Percentiles rank a stretch among this genome's conserved stretches.
Conservation (phyloP, 1,140 invertebrate genomes). For the Drosophila littoralis region DNA sequence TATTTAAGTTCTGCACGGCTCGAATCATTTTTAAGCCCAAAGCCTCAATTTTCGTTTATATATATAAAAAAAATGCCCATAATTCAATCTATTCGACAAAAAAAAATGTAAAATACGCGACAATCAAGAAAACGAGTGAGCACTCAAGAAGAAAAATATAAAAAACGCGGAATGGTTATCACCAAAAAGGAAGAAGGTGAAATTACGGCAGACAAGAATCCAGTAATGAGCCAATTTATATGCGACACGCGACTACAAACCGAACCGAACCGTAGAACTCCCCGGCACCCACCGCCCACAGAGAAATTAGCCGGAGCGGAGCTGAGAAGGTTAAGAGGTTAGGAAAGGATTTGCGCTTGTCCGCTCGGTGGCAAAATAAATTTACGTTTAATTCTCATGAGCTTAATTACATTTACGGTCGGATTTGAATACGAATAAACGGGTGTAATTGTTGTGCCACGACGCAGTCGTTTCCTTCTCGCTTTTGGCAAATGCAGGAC, state of each 20-base stretch:
- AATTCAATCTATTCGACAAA: conserved; percentile 5
- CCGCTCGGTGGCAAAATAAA: conserved; percentile 58
- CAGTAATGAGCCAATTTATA: conserved; percentile 79
- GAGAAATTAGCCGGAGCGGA: conserved; percentile 54
- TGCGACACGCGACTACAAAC: conserved; percentile 60
- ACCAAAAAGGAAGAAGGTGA: conserved; percentile 20
- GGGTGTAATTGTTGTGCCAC: conserved; percentile 61
- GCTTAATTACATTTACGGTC: conserved; percentile 78
- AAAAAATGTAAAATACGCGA: conserved; percentile 26
- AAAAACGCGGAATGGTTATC: conserved; percentile 50
- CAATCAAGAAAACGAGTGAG: conserved; percentile 12
- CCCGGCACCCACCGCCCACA: not conserved
- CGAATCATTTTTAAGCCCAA: too few species aligned
- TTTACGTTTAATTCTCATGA: conserved; percentile 74
- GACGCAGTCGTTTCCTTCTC: not conserved
- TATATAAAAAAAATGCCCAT: not conserved
- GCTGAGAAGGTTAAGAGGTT: conserved; percentile 14
- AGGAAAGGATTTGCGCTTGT: conserved; percentile 58
- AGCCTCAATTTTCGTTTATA: not conserved
- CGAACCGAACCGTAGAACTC: conserved; percentile 25
- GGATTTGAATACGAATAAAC: conserved; percentile 71
- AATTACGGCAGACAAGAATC: conserved; percentile 40
- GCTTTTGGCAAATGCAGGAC: conserved; percentile 5
- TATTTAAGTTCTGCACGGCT: too few species aligned
- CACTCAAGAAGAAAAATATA: conserved; percentile 4